Evolutionary conservation across 2,888 invertebrate genomes (phyloP), one percentile per base, ranked within the genome.

Genomic region (Encarsia formosa): DNA sequence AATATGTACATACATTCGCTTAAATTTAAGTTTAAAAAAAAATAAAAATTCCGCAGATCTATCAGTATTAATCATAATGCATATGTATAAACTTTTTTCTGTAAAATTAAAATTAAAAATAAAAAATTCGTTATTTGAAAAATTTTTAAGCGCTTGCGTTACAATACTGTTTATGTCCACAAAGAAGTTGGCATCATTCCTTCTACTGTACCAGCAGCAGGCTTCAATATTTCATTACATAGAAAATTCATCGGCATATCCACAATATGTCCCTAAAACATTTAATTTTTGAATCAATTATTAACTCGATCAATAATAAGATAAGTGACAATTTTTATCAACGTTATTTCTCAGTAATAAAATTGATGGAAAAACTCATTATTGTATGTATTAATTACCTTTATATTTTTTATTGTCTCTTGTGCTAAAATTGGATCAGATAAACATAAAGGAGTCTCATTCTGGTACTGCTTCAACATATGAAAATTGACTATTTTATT

Each of bases 171-270:
- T 57, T 38, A 68, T 16, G 94, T 95, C 95, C 97, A 98, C 18
- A 97, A 78, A 2, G 89, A 81, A 24, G 89, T 90, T 3, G 97
- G 97, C 82, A 96, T 85, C 66, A 97, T 85, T 41, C 91, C 91
- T 73, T 97, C 96, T 72, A 91, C 91, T 18, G 91, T 87, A 15
- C 84, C 83, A 34, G 85, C 82, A 46, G 86, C 83, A 6, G 96
- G 96, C 16, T 88, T 89, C 37, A 96, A 78, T 37, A 82, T 82
- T 76, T 96, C 95, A 61, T 88, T 83, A 65, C 83, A 82, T n/a
- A 98, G 81, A 76, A 98, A 98, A 54, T 89, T 81, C 45, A 94
- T 75, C 1, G 98, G 97, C 70, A 96, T 78, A 61, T 91, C 82
- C 1, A 98, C 98, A 51, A 98, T 70, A 72, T 87, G 82, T 1